Base-by-base conservation (phyloP, 2,797 vertebrate species). In the Steatocranus sp. region DNA sequence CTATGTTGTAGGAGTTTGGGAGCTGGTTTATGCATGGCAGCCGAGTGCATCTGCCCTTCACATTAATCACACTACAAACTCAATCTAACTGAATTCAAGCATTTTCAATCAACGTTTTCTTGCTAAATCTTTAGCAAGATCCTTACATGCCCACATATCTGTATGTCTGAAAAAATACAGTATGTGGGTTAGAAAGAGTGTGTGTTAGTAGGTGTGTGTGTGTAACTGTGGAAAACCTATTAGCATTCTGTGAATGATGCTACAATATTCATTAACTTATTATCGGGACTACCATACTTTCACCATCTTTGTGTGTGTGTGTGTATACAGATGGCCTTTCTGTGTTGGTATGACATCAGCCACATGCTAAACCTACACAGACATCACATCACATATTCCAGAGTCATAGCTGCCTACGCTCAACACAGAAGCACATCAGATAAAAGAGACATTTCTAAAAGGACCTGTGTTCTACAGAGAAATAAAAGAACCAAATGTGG, bases 281-380 rank as follows among this genome's bases (percentile, higher is more conserved):
- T 23, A 41, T 15, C 8, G 2, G 20, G 20, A 38, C 12, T 41
- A 6, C 34, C 12, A 38, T 23, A 41, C 36, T 63, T 66, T 66
- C 11, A 38, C n/a, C n/a, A 5, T 12, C 2, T 76, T 70, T 70
- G 43, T 70, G 38, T 74, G 43, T 68, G 68, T 53, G 61, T 51
- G 75, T 58, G 46, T 38, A 14, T 79, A 27, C 74, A 81, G 80
- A 84, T 83, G 87, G 56, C 41, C 27, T 87, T 76, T 75, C 58
- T 82, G 80, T 58, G 80, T 80, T 66, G 83, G 49, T 53, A 80
- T 89, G 87, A 83, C 68, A 73, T 73, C 68, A 73, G 48, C 41
- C 41, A 73, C 68, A 73, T 73, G 68, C 25, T 73, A 81, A 91
- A 86, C 90, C 90, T 86, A 92, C 91, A 89, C 87, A 87, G 80